Evolutionary conservation across 2,797 vertebrate species (phyloP), one percentile per base, ranked within the genome.

Genomic region (Miichthys miiuy): DNA sequence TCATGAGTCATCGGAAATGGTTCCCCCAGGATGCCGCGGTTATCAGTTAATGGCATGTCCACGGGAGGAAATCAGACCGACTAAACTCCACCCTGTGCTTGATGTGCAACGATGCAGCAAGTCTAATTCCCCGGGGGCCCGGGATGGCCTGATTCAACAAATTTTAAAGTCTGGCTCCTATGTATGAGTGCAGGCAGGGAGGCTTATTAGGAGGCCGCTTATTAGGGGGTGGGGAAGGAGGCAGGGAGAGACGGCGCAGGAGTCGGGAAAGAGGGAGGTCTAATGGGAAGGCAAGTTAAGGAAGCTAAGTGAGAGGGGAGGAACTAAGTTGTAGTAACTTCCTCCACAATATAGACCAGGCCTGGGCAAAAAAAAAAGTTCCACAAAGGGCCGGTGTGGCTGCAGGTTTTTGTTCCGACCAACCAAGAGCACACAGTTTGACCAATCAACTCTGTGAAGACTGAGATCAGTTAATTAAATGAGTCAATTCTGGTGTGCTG

Each of bases 41-140:
- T 93, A 91, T 94, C 89, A 91, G 88, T 92, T 92, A 91, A 92
- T 91, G 81, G 82, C 84, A 84, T 84, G 87, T 90, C 88, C 75
- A 48, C 56, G 9, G 82, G 81, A 82, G 84, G 82, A 89, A 86
- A 92, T 88, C 88, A 86, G 81, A 88, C 75, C 48, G 54, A 73
- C 87, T 83, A 79, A 89, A 90, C 87, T 82, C 82, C 83, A 80
- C 64, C 82, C 84, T 73, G 77, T 82, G 87, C 91, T 90, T 80
- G 65, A 85, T 88, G 89, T 89, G 88, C 72, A 88, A 80, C 76
- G 92, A 91, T 88, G 91, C 90, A 91, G 90, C 73, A 57, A 88
- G 80, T 88, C 77, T 62, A 85, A 90, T 83, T 82, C 85, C 85
- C 52, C 34, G 34, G 0, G 46, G 76, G 71, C 17, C 18, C 16